phyloP scores from a whole-genome alignment of 92 coral and sea anemone genomes.

The Bergia puertoricense region DNA sequence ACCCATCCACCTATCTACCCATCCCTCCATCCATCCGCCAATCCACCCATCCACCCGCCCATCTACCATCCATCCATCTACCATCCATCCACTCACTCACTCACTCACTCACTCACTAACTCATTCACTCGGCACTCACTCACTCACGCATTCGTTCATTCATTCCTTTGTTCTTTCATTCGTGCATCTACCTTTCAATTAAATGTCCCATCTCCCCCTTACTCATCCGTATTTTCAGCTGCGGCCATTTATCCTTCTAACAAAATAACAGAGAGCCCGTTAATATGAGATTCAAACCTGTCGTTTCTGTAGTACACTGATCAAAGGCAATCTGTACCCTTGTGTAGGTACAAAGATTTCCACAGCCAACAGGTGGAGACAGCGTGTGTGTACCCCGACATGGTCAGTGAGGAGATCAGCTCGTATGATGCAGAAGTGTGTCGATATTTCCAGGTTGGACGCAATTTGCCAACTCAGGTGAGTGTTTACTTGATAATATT shows the following conservation, averaged over 20 bases:
- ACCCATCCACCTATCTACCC: too few species aligned
- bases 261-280: too few species aligned
- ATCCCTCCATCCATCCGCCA: too few species aligned
- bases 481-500: not conserved
- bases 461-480: conserved; percentile 58
- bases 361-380: conserved; percentile 82
- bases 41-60: too few species aligned
- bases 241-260: not conserved
- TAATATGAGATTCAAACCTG: not conserved
- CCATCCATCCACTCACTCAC: too few species aligned
- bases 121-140: not conserved
- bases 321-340: not conserved
- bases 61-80: too few species aligned
- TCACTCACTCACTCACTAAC: too few species aligned
- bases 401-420: conserved; percentile 84
- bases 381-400: conserved; percentile 80
- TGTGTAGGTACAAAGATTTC: conserved; percentile 78
- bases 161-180: not conserved
- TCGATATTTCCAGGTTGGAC: conserved; percentile 91
- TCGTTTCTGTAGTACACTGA: not conserved
- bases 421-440: conserved; percentile 85
- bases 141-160: not conserved
- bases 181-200: not conserved
- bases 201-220: not conserved
- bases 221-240: not conserved